Conservation (phyloP, 2,797 vertebrate genomes). For the Phaenicophaeus curvirostris region DNA sequence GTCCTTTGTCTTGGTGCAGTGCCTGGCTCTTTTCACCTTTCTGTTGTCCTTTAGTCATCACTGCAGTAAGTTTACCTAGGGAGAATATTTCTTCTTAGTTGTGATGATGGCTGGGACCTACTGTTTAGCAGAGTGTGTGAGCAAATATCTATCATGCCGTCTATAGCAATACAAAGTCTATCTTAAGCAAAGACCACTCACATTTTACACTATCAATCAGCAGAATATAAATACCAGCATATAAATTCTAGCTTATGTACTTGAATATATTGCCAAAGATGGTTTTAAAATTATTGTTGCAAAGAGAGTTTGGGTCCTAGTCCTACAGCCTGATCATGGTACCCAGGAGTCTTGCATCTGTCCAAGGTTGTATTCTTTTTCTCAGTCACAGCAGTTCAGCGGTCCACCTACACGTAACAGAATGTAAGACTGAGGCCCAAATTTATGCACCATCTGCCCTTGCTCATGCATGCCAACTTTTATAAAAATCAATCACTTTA, state of each 20-base stretch:
- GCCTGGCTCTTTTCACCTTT: neutral
- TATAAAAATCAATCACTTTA: slow-evolving; percentile 56
- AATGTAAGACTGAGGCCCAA: slow-evolving; percentile 47
- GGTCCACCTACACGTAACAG: slow-evolving; percentile 54
- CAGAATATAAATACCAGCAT: neutral
- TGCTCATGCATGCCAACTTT: slow-evolving; percentile 49
- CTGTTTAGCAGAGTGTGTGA: neutral
- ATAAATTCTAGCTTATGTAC: neutral
- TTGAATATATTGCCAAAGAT: neutral
- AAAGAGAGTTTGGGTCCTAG: neutral
- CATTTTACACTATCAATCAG: neutral
- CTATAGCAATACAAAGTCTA: neutral
- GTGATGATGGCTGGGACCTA: neutral
- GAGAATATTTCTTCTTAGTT: neutral
- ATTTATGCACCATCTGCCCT: slow-evolving; percentile 63
- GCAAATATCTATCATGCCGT: neutral
- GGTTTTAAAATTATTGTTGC: neutral
- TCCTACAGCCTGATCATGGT: neutral
- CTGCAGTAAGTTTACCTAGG: neutral
- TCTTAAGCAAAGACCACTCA: neutral
- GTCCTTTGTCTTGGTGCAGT: neutral
- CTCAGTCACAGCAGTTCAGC: slow-evolving; percentile 38
- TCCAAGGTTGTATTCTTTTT: neutral
- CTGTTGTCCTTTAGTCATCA: neutral
- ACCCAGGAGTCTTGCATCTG: slow-evolving; percentile 28